phyloP scores from a whole-genome alignment of 2,113 vertebrate genomes.

The Scomber scombrus region DNA sequence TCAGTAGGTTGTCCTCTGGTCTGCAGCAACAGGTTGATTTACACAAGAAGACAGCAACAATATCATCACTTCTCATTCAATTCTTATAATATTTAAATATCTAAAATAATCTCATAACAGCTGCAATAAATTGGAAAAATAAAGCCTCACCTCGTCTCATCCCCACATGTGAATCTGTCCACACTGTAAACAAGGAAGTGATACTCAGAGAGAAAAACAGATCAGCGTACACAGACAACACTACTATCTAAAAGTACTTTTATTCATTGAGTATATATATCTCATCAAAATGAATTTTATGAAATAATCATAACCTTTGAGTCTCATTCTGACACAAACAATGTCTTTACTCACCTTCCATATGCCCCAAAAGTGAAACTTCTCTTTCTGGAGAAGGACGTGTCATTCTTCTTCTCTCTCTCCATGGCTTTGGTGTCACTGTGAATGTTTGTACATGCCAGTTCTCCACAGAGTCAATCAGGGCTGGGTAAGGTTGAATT shows the following conservation, averaged over 20 bases:
- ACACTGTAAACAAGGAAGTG: constrained; percentile 70
- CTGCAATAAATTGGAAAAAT: constrained; percentile 16
- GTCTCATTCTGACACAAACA: constrained; percentile 19
- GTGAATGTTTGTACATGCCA: constrained; percentile 61
- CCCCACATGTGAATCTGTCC: constrained; percentile 70
- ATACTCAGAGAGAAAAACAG: constrained; percentile 22
- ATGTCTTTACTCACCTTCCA: constrained; percentile 84
- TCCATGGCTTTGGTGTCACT: constrained; percentile 72
- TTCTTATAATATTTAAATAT: not conserved
- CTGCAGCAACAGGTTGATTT: constrained; percentile 72
- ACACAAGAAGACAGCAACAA: constrained; percentile 28
- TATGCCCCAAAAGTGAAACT: constrained; percentile 87
- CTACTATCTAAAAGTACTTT: not conserved
- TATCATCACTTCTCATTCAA: not conserved
- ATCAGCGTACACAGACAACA: constrained; percentile 15
- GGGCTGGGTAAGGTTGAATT: constrained; percentile 81
- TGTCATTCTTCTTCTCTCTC: constrained; percentile 74
- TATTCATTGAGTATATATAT: constrained; percentile 7
- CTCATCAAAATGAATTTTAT: not conserved
- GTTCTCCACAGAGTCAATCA: constrained; percentile 84
- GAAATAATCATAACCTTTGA: not conserved
- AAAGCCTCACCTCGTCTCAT: constrained; percentile 74
- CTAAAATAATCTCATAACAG: constrained; percentile 9
- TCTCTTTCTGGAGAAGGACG: constrained; percentile 86
- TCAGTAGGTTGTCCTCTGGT: constrained; percentile 70